Conservation (phyloP, 2,888 invertebrate genomes). For the Metallyticus violacea region DNA sequence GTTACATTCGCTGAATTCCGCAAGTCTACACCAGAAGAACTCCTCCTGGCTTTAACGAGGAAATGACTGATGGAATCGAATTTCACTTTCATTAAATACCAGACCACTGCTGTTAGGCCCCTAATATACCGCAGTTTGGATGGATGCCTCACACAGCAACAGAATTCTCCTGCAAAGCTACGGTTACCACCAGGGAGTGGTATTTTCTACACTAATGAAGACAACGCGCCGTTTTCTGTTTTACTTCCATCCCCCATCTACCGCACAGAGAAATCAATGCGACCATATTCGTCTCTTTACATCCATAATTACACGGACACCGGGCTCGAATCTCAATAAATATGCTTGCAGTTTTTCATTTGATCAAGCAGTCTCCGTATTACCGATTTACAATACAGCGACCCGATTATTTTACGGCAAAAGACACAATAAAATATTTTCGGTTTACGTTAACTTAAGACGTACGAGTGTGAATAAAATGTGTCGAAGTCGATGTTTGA, state of each 20-base stretch:
- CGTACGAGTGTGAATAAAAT: too few species aligned
- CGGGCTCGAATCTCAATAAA: neutral
- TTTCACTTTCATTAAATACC: neutral
- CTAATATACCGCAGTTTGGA: neutral
- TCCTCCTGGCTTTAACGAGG: neutral
- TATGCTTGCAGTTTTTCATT: neutral
- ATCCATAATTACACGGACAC: neutral
- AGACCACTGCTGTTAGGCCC: neutral
- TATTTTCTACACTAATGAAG: neutral
- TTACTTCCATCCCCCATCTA: neutral
- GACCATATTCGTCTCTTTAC: neutral
- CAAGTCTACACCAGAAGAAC: neutral
- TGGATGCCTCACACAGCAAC: neutral
- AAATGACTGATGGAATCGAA: neutral
- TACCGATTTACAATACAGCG: too few species aligned
- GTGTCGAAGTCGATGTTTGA: too few species aligned
- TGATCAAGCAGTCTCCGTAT: too few species aligned
- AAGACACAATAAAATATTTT: too few species aligned
- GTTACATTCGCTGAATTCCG: neutral
- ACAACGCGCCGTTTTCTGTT: neutral
- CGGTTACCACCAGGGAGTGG: neutral
- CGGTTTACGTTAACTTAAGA: too few species aligned
- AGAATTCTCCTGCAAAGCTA: too few species aligned
- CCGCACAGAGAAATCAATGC: neutral
- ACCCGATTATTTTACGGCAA: too few species aligned